phyloP scores from a whole-genome alignment of 2,888 invertebrate genomes.

The Chymomyza caudatula region DNA sequence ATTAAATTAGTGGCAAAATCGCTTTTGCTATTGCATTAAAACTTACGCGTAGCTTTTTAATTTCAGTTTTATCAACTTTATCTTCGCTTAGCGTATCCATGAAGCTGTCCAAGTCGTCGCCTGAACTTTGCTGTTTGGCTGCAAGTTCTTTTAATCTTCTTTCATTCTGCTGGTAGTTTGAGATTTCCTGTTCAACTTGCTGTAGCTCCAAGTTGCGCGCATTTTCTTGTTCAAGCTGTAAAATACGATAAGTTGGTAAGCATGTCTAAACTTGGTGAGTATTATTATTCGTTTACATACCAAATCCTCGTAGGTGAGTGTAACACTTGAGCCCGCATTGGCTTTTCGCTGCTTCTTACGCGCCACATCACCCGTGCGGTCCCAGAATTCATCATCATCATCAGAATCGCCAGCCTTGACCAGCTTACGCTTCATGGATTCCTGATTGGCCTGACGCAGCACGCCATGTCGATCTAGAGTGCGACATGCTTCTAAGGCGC shows the following conservation, averaged over 20 bases:
- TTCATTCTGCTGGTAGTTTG: conserved; percentile 77
- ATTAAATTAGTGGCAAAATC: neutral
- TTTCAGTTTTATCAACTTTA: conserved; percentile 83
- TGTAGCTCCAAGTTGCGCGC: conserved; percentile 81
- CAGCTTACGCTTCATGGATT: conserved; percentile 88
- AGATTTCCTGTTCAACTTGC: conserved; percentile 80
- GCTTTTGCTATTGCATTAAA: neutral
- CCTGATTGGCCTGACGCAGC: conserved; percentile 90
- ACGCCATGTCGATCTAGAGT: conserved; percentile 92
- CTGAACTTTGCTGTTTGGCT: conserved; percentile 62
- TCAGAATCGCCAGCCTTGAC: conserved; percentile 91
- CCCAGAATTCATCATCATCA: conserved; percentile 97
- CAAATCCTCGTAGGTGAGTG: conserved; percentile 83
- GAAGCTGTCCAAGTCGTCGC: conserved; percentile 90
- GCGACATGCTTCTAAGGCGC: conserved; percentile 96
- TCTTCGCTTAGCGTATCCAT: conserved; percentile 85
- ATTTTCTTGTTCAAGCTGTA: conserved; percentile 68
- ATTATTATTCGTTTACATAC: too few species aligned
- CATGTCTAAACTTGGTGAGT: too few species aligned
- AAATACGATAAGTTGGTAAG: too few species aligned
- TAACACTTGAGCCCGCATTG: conserved; percentile 58
- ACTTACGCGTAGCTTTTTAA: conserved; percentile 80
- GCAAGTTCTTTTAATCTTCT: conserved; percentile 70
- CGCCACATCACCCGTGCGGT: conserved; percentile 95
- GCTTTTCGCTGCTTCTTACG: conserved; percentile 86